phyloP scores from a whole-genome alignment of 2,113 vertebrate species.

The Calyptomena viridis region DNA sequence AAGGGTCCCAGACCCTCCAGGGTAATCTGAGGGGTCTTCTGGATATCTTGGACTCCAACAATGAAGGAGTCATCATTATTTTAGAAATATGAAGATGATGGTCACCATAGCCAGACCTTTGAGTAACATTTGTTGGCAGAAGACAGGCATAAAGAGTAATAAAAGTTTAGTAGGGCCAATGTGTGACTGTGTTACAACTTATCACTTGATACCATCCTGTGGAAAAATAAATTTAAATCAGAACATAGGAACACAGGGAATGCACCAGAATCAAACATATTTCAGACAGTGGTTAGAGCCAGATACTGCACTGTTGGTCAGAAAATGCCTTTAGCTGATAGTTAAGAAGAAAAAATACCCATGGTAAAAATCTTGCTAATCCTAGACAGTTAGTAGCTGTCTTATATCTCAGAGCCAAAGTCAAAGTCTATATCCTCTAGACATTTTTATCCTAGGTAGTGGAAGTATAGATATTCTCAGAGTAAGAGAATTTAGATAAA shows the following conservation, averaged over 20 bases:
- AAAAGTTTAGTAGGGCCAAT: not conserved
- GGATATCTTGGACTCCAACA: no score
- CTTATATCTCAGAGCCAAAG: not conserved
- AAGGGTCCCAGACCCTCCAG: no score
- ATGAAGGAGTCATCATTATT: not conserved
- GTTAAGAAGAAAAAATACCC: not conserved
- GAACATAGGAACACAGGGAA: not conserved
- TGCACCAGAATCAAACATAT: not conserved
- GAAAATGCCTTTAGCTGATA: not conserved
- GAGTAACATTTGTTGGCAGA: not conserved
- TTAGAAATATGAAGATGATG: not conserved
- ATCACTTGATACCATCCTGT: not conserved
- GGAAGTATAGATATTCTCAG: not conserved
- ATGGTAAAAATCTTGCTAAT: not conserved
- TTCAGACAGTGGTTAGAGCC: not conserved
- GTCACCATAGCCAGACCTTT: not conserved
- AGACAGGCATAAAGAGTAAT: not conserved
- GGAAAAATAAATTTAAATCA: not conserved
- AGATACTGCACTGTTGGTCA: not conserved
- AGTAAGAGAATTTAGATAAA: not conserved
- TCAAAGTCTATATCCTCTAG: not conserved
- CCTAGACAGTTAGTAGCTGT: not conserved
- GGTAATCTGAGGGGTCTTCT: no score
- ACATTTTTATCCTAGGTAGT: not conserved
- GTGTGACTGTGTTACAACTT: not conserved